Percentiles rank a stretch among this genome's conserved stretches.
phyloP scores from a whole-genome alignment of 2,888 invertebrate species.

The Craniophora ligustri region DNA sequence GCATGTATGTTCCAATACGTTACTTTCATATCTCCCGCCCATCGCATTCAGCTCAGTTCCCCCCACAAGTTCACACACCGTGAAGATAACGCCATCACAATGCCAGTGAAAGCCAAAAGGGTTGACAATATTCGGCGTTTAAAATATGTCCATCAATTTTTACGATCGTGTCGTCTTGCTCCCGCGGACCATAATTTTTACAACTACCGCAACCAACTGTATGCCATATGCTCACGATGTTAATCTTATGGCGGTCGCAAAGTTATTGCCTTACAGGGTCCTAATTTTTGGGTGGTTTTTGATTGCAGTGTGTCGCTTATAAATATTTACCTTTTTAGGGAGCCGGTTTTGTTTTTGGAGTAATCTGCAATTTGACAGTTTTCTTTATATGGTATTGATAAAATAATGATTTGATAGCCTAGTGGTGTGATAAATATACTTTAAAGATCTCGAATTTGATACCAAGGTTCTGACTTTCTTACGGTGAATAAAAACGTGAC shows the following conservation, averaged over 20 bases:
- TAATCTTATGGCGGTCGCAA: conserved; percentile 68
- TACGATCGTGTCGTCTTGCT: conserved; percentile 46
- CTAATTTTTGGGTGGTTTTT: conserved; percentile 39
- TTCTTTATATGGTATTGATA: too few species aligned
- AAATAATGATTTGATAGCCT: too few species aligned
- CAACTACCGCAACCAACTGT: conserved; percentile 70
- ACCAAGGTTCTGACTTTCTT: too few species aligned
- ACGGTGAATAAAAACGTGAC: too few species aligned
- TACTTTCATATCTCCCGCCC: conserved; percentile 33
- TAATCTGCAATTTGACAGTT: neutral
- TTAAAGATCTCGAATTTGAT: too few species aligned
- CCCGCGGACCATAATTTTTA: conserved; percentile 63
- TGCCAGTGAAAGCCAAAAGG: conserved; percentile 44
- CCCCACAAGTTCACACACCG: conserved; percentile 36
- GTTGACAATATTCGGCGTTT: conserved; percentile 47
- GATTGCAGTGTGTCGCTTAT: conserved; percentile 5
- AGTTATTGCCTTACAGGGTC: conserved; percentile 65
- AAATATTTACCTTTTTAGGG: neutral
- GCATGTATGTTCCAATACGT: neutral
- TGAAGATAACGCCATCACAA: conserved; percentile 44
- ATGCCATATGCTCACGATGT: conserved; percentile 76
- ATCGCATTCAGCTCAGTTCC: conserved; percentile 18
- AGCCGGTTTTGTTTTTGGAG: neutral
- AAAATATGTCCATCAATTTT: conserved; percentile 55
- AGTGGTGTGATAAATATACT: too few species aligned